These are phyloP conservation scores for Epizoanthus stellaris DNA, from an alignment of 92 coral and sea anemone genomes.

Conservation along the genomic window DNA sequence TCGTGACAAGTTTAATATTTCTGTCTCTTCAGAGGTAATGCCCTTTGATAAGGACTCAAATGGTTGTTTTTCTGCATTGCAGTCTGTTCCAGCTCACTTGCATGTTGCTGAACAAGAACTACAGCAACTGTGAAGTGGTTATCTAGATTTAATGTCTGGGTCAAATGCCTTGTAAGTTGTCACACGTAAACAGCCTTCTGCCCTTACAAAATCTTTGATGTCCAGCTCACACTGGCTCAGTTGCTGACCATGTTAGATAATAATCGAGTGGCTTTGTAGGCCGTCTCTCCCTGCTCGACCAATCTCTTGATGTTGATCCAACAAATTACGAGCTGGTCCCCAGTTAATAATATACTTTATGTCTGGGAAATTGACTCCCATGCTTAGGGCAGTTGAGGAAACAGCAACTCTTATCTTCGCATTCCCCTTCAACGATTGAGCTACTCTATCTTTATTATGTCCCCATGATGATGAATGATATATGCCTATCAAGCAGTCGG, in stretches of 20 bases:
- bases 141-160: conserved; percentile 17
- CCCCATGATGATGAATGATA: conserved; percentile 44
- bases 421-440: conserved; percentile 26
- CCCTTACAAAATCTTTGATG: conserved; percentile 43
- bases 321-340: conserved; percentile 52
- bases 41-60: conserved; percentile 1
- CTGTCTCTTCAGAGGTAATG: neutral
- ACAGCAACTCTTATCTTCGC: conserved; percentile 52
- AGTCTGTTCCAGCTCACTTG: conserved; percentile 31
- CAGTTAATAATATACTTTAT: conserved; percentile 40
- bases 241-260: conserved; percentile 54
- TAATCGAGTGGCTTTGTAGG: conserved; percentile 3
- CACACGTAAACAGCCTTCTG: conserved; percentile 45
- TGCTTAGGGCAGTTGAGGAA: conserved; percentile 59
- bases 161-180: conserved; percentile 36
- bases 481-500: conserved; percentile 50
- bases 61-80: neutral
- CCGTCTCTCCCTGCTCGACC: conserved; percentile 57
- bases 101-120: conserved; percentile 19
- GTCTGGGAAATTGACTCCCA: conserved; percentile 58
- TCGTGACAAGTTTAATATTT: conserved; percentile 21
- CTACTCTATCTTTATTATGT: conserved; percentile 22
- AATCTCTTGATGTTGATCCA: conserved; percentile 56
- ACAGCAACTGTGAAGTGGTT: conserved; percentile 45
- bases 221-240: conserved; percentile 30